phyloP scores from a whole-genome alignment of 2,888 invertebrate genomes.

The Coenonympha arcania region DNA sequence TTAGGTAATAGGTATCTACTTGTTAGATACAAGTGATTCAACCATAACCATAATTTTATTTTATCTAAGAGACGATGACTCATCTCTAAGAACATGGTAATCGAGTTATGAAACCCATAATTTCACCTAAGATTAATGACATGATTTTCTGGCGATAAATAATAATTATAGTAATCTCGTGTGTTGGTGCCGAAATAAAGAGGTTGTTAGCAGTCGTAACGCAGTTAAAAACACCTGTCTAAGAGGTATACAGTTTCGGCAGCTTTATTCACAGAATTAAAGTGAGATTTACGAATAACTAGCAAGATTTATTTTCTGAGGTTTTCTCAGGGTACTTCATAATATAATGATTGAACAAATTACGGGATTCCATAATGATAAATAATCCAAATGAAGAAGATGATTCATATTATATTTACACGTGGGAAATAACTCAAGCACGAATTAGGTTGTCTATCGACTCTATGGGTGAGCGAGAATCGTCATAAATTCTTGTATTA shows the following conservation, averaged over 20 bases:
- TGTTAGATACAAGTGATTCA: background rate
- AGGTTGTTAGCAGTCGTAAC: constrained; percentile 26
- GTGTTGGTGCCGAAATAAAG: constrained; percentile 57
- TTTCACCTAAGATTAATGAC: constrained; percentile 61
- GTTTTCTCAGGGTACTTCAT: too few species aligned
- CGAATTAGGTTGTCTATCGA: too few species aligned
- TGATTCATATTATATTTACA: too few species aligned
- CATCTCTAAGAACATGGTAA: constrained; percentile 49
- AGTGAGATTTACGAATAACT: background rate
- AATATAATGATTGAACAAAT: too few species aligned
- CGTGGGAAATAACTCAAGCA: too few species aligned
- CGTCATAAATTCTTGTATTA: too few species aligned
- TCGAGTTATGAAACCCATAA: constrained; percentile 56
- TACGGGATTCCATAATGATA: too few species aligned
- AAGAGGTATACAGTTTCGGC: background rate
- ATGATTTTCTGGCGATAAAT: constrained; percentile 45
- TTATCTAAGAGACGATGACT: constrained; percentile 35
- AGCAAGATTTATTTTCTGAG: too few species aligned
- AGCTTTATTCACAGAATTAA: background rate
- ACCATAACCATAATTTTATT: background rate
- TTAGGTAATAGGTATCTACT: too few species aligned
- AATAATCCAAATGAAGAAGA: too few species aligned
- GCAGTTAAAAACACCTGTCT: constrained; percentile 22
- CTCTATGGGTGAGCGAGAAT: too few species aligned
- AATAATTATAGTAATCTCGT: constrained; percentile 60